These are phyloP conservation scores for Cheilosia pagana DNA, from an alignment of 2,888 invertebrate species.

Conservation along the genomic window DNA sequence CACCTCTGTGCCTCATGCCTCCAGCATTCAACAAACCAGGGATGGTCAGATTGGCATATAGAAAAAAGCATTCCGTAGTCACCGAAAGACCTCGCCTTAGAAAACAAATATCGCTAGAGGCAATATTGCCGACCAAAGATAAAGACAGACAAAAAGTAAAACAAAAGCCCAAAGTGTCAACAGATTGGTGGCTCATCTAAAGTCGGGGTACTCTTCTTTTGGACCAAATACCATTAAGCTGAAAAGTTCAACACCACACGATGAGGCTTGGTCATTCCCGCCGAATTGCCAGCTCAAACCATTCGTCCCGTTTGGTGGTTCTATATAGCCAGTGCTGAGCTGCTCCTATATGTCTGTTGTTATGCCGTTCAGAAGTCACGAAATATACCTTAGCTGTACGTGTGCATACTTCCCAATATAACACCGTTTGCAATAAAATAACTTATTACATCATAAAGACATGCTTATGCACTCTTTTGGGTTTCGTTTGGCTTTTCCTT, in stretches of 20 bases:
- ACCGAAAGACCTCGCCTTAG: conserved; percentile 62
- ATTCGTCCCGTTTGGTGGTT: conserved; percentile 62
- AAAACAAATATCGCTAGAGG: conserved; percentile 35
- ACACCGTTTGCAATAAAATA: conserved; percentile 75
- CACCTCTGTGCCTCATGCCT: conserved; percentile 4
- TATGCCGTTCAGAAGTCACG: conserved; percentile 68
- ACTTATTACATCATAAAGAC: conserved; percentile 76
- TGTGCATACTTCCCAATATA: conserved; percentile 74
- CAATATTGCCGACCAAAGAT: conserved; percentile 46
- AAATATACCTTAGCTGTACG: conserved; percentile 70
- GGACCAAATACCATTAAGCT: conserved; percentile 71
- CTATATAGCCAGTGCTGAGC: conserved; percentile 14
- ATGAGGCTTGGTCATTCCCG: conserved; percentile 74
- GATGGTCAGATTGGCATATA: conserved; percentile 72
- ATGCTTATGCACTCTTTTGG: conserved; percentile 75
- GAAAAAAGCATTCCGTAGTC: conserved; percentile 22
- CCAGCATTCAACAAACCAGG: conserved; percentile 48
- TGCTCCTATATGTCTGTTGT: conserved; percentile 20
- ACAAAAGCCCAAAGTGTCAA: conserved; percentile 66
- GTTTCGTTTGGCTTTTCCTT: conserved; percentile 68
- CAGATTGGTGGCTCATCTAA: conserved; percentile 66
- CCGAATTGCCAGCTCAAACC: conserved; percentile 59
- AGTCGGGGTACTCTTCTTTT: conserved; percentile 58
- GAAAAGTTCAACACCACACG: conserved; percentile 74
- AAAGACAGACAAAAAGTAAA: conserved; percentile 32